phyloP scores from a whole-genome alignment of 1,140 invertebrate species.

The Trichonephila clavata region DNA sequence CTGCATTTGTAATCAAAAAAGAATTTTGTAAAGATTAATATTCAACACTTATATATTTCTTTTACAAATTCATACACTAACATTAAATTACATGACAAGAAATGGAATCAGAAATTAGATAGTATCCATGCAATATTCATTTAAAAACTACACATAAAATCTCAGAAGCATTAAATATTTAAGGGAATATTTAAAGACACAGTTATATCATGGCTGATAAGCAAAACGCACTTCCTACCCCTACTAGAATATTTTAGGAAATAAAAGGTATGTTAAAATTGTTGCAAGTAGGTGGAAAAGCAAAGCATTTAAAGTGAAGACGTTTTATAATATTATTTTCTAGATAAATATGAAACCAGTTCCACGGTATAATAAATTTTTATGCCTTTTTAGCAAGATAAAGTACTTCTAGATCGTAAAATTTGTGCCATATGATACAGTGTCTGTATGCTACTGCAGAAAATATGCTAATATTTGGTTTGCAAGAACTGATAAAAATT shows the following conservation, averaged over 20 bases:
- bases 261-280: conserved; percentile 39
- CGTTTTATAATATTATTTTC: conserved; percentile 41
- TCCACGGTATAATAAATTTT: conserved; percentile 38
- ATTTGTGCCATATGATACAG: background rate
- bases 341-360: conserved; percentile 45
- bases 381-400: conserved; percentile 38
- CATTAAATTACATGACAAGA: no score
- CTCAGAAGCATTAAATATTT: background rate
- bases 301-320: conserved; percentile 26
- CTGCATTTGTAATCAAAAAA: no score
- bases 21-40: no score
- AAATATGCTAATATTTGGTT: conserved; percentile 52
- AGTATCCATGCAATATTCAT: background rate
- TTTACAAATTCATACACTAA: no score
- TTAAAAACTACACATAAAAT: background rate
- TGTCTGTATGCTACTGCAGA: background rate
- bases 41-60: no score
- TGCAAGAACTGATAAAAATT: conserved; percentile 48
- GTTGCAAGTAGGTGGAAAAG: conserved; percentile 21
- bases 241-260: background rate
- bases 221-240: background rate
- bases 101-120: background rate
- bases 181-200: conserved; percentile 16
- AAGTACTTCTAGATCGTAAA: conserved; percentile 29
- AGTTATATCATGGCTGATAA: background rate